Evolutionary conservation across 2,888 invertebrate genomes (phyloP).

Genomic region (Dynastes tityus): DNA sequence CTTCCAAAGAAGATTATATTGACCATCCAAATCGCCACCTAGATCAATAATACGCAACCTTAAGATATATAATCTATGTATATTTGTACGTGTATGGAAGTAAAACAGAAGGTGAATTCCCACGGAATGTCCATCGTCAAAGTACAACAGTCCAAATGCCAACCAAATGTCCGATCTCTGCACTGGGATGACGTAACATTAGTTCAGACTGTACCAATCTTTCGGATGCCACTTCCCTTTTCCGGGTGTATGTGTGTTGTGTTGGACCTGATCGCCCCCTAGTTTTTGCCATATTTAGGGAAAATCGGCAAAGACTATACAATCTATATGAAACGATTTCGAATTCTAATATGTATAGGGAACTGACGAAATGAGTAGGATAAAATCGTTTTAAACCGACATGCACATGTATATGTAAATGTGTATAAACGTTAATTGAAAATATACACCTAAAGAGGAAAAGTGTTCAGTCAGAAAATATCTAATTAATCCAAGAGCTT

Average conservation of each 20-base stretch:
- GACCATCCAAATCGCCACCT: too few relatives aligned
- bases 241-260: slow-evolving; percentile 54
- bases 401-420: background rate
- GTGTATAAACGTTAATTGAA: too few relatives aligned
- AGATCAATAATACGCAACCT: too few relatives aligned
- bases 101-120: background rate
- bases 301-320: slow-evolving; percentile 63
- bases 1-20: too few relatives aligned
- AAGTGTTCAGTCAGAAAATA: too few relatives aligned
- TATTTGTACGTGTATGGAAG: too few relatives aligned
- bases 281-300: slow-evolving; percentile 68
- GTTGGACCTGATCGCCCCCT: slow-evolving; percentile 61
- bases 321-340: slow-evolving; percentile 57
- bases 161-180: slow-evolving; percentile 59
- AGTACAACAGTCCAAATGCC: background rate
- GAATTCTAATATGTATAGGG: background rate
- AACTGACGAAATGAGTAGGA: background rate
- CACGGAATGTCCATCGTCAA: background rate
- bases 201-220: slow-evolving; percentile 66
- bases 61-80: too few relatives aligned
- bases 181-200: slow-evolving; percentile 64
- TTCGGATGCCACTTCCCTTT: slow-evolving; percentile 61
- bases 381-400: background rate
- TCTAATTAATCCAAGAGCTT: too few relatives aligned
- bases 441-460: too few relatives aligned